Percentiles rank a stretch among this genome's conserved stretches.
Evolutionary conservation across 2,888 invertebrate genomes (phyloP).

Genomic region (Bembecia ichneumoniformis): DNA sequence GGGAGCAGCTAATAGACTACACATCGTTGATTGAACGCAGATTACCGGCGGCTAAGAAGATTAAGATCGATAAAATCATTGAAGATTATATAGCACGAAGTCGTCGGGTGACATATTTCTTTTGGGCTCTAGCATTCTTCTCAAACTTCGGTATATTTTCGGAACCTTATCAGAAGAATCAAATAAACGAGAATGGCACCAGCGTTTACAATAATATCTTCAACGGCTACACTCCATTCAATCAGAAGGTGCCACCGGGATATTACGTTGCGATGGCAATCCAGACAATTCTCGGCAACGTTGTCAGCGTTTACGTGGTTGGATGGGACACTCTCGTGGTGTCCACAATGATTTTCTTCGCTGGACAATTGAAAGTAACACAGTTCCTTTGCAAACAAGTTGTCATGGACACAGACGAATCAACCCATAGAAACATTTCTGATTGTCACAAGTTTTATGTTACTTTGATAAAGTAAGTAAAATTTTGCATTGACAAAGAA

Average conservation of each 20-base stretch:
- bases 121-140: slow-evolving; percentile 32
- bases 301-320: slow-evolving; percentile 36
- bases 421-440: slow-evolving; percentile 31
- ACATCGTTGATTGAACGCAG: slow-evolving; percentile 30
- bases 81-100: slow-evolving; percentile 27
- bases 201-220: slow-evolving; percentile 34
- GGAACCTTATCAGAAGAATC: slow-evolving; percentile 40
- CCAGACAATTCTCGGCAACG: slow-evolving; percentile 34
- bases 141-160: slow-evolving; percentile 36
- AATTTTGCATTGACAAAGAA: not conserved
- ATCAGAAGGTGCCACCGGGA: slow-evolving; percentile 30
- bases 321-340: slow-evolving; percentile 43
- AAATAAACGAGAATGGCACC: slow-evolving; percentile 27
- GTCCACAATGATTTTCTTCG: slow-evolving; percentile 45
- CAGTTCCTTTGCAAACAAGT: slow-evolving; percentile 24
- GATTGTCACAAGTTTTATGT: slow-evolving; percentile 34
- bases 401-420: slow-evolving; percentile 13
- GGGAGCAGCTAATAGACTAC: slow-evolving; percentile 33
- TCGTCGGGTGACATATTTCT: slow-evolving; percentile 37
- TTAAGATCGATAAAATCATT: slow-evolving; percentile 18
- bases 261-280: slow-evolving; percentile 38
- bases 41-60: slow-evolving; percentile 21
- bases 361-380: slow-evolving; percentile 41
- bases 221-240: slow-evolving; percentile 38
- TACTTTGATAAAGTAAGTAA: slow-evolving; percentile 25